phyloP scores from a whole-genome alignment of 2,797 vertebrate species.

The Micrastur ruficollis region DNA sequence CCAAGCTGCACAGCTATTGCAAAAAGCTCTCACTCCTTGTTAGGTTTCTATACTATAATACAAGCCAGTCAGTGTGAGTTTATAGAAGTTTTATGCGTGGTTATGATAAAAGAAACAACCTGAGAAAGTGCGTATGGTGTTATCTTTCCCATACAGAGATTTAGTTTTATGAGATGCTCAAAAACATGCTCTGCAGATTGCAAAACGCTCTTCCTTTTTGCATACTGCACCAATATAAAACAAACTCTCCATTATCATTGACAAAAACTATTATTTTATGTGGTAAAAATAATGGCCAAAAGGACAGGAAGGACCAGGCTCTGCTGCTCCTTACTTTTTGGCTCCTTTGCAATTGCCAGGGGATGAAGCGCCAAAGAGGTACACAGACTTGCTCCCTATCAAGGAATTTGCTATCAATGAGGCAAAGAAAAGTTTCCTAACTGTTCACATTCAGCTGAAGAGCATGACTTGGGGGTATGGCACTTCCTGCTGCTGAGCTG shows the following conservation, averaged over 20 bases:
- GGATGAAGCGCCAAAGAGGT: background rate
- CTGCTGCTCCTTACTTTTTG: background rate
- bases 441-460: background rate
- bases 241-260: background rate
- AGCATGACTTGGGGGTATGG: background rate
- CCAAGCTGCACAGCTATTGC: background rate
- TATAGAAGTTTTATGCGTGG: background rate
- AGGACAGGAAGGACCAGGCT: background rate
- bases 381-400: background rate
- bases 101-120: constrained; percentile 29
- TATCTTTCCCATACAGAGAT: background rate
- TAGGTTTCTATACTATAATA: background rate
- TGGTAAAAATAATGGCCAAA: background rate
- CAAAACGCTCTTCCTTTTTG: background rate
- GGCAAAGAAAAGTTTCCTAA: background rate
- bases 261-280: background rate
- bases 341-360: background rate
- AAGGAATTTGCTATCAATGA: background rate
- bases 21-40: constrained; percentile 18
- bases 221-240: background rate
- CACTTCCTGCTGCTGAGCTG: background rate
- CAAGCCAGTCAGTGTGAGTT: constrained; percentile 25
- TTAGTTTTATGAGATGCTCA: background rate
- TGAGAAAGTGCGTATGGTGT: background rate
- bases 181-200: background rate